These are phyloP conservation scores for Bombus superbus DNA, from an alignment of 1,140 invertebrate species.

Conservation along the genomic window DNA sequence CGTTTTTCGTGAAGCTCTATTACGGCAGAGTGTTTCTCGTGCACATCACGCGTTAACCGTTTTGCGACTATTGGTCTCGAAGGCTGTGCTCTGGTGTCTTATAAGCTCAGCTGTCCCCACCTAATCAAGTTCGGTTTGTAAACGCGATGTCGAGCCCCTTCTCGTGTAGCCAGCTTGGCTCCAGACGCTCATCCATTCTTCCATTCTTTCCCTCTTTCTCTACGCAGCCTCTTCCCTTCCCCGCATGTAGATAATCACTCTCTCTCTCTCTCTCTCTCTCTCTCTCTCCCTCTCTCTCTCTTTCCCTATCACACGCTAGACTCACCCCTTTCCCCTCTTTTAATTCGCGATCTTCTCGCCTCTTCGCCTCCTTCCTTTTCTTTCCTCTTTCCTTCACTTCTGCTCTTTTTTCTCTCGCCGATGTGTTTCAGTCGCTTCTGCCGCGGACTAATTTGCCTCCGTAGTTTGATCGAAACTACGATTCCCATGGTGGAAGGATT, in stretches of 20 bases:
- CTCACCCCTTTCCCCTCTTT: neutral
- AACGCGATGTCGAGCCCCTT: slow-evolving; percentile 77
- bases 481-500: too few relatives aligned
- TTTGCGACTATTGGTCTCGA: slow-evolving; percentile 80
- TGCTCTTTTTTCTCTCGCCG: neutral
- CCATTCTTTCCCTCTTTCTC: slow-evolving; percentile 45
- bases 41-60: slow-evolving; percentile 72
- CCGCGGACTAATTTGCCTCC: too few relatives aligned
- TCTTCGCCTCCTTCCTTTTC: too few relatives aligned
- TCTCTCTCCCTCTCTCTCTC: neutral
- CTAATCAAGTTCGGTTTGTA: slow-evolving; percentile 70
- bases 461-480: too few relatives aligned
- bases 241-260: slow-evolving; percentile 5
- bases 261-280: slow-evolving; percentile 21
- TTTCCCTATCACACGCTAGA: neutral
- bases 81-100: slow-evolving; percentile 77
- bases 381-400: neutral
- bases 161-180: slow-evolving; percentile 80
- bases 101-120: slow-evolving; percentile 81
- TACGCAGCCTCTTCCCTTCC: neutral
- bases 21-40: neutral
- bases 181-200: slow-evolving; percentile 68
- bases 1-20: neutral
- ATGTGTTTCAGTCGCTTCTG: too few relatives aligned
- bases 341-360: neutral